phyloP scores from a whole-genome alignment of 2,113 vertebrate species.

The Jacana jacana region DNA sequence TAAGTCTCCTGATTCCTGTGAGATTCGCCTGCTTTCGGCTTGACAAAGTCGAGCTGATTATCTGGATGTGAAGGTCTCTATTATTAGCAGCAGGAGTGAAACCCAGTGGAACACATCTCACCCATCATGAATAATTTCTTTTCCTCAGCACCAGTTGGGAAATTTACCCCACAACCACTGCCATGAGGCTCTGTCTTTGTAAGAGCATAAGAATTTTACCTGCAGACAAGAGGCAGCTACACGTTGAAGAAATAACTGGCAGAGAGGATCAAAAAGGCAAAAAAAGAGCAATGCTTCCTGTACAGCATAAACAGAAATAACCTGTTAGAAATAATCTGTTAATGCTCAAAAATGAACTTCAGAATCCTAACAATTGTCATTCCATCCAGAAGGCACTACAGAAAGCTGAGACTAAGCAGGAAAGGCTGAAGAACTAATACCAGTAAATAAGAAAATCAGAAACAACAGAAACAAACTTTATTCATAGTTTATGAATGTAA shows the following conservation, averaged over 20 bases:
- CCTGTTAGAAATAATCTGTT: background rate
- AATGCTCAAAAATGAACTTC: background rate
- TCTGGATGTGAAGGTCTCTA: background rate
- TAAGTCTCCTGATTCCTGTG: background rate
- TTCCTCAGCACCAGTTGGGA: conserved; percentile 5
- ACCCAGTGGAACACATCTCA: background rate
- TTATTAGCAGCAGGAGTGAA: background rate
- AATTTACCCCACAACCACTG: background rate
- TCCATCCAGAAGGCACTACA: background rate
- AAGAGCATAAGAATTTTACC: background rate
- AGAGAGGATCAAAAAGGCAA: background rate
- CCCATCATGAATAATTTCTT: conserved; percentile 4
- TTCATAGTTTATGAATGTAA: background rate
- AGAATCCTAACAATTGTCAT: background rate
- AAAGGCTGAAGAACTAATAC: background rate
- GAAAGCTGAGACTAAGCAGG: background rate
- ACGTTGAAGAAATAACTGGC: background rate
- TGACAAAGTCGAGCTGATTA: background rate
- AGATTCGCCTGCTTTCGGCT: background rate
- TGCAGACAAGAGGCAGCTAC: conserved; percentile 1
- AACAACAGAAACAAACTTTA: background rate
- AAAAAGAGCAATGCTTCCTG: background rate
- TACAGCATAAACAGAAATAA: background rate
- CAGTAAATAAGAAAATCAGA: background rate
- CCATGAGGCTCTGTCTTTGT: background rate